Percentiles rank a stretch among this genome's conserved stretches.
These are phyloP conservation scores for Caenorhabditis angaria DNA, from an alignment of 2,888 invertebrate genomes.

Conservation along the genomic window DNA sequence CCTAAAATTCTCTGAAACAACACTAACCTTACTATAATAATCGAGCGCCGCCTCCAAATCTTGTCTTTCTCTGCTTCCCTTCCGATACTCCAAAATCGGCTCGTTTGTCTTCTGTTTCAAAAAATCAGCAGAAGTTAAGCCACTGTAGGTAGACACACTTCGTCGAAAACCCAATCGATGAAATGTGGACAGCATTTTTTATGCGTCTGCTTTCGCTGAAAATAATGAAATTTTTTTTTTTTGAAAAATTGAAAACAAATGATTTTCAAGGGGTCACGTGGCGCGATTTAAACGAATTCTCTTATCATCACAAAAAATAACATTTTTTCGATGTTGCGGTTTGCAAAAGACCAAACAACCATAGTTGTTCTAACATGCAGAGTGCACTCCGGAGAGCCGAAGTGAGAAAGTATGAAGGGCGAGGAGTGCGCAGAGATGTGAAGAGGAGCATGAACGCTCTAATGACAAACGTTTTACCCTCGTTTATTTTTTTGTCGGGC, in stretches of 20 bases:
- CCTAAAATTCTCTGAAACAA: neutral
- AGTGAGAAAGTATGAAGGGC: neutral
- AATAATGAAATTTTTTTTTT: neutral
- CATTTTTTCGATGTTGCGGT: neutral
- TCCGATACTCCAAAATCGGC: conserved; percentile 79
- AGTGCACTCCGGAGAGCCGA: neutral
- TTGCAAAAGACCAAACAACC: conserved; percentile 1
- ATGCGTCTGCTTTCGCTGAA: neutral
- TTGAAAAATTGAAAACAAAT: neutral
- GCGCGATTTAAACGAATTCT: neutral
- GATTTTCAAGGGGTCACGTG: neutral
- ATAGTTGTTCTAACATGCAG: neutral
- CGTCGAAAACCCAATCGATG: conserved; percentile 6
- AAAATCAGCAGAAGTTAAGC: conserved; percentile 71
- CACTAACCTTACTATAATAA: conserved; percentile 38
- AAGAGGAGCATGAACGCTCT: conserved; percentile 2
- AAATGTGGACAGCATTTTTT: conserved; percentile 1
- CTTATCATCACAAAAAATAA: neutral
- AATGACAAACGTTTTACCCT: neutral
- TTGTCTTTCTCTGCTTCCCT: conserved; percentile 83
- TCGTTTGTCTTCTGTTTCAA: conserved; percentile 74
- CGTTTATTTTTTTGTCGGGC: neutral
- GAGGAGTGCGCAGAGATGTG: neutral
- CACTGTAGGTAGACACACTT: conserved; percentile 53
- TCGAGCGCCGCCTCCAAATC: conserved; percentile 69